These are phyloP conservation scores for Pinctada fucata DNA, from an alignment of 2,888 invertebrate species.

Conservation along the genomic window DNA sequence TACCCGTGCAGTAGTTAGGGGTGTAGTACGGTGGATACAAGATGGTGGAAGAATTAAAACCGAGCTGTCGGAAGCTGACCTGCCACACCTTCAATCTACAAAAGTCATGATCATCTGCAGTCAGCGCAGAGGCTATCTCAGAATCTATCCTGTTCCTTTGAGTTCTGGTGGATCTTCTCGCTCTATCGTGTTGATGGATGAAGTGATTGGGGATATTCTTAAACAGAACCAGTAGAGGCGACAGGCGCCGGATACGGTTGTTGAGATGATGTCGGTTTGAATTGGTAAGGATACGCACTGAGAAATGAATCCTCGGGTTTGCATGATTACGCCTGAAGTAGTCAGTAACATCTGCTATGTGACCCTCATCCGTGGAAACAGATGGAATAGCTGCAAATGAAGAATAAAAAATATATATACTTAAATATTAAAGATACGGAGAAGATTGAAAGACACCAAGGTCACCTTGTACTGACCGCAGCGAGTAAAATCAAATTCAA, in stretches of 20 bases:
- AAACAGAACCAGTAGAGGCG: slow-evolving; percentile 8
- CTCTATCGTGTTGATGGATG: background rate
- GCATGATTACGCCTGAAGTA: too few relatives aligned
- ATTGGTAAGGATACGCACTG: too few relatives aligned
- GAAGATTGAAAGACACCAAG: too few relatives aligned
- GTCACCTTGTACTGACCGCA: too few relatives aligned
- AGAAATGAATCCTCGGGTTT: too few relatives aligned
- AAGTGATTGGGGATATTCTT: background rate
- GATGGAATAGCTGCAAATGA: too few relatives aligned
- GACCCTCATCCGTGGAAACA: background rate
- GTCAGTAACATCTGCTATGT: background rate
- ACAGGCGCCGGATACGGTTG: background rate
- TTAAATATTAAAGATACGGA: too few relatives aligned
- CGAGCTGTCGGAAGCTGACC: background rate
- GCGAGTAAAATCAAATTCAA: too few relatives aligned
- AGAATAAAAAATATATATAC: too few relatives aligned
- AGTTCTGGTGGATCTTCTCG: background rate
- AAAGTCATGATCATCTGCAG: background rate
- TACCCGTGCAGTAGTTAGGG: slow-evolving; percentile 13
- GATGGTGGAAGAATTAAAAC: background rate
- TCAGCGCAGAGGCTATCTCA: background rate
- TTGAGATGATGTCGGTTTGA: too few relatives aligned
- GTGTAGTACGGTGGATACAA: background rate
- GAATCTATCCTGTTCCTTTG: background rate
- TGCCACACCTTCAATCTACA: slow-evolving; percentile 17